phyloP scores from a whole-genome alignment of 2,113 vertebrate genomes.

The Pseudopodoces humilis region DNA sequence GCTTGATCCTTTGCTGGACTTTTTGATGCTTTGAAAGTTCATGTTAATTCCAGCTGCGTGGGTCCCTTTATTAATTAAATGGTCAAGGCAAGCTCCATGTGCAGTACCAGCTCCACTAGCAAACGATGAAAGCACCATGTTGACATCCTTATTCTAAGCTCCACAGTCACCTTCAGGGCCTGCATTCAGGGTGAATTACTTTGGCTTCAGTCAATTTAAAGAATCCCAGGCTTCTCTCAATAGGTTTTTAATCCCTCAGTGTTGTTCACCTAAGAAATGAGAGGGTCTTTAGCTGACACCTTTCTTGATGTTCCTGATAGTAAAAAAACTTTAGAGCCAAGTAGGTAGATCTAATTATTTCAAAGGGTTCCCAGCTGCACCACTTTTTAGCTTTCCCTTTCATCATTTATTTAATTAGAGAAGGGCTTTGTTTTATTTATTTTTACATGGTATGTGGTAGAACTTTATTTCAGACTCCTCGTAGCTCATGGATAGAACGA shows the following conservation, averaged over 20 bases:
- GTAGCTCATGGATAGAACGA: background rate
- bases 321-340: constrained; percentile 18
- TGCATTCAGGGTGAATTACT: constrained; percentile 66
- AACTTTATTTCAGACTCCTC: background rate
- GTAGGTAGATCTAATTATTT: constrained; percentile 64
- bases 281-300: constrained; percentile 38
- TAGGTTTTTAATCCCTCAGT: constrained; percentile 52
- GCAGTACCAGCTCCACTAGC: constrained; percentile 24
- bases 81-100: constrained; percentile 62
- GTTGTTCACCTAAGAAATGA: constrained; percentile 57
- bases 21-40: constrained; percentile 70
- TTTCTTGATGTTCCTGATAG: constrained; percentile 58
- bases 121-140: constrained; percentile 56
- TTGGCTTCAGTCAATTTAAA: constrained; percentile 61
- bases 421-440: constrained; percentile 30
- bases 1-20: constrained; percentile 52
- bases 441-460: background rate
- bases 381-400: constrained; percentile 16
- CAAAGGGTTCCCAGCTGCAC: constrained; percentile 51
- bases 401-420: constrained; percentile 53
- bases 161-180: constrained; percentile 54
- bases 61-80: constrained; percentile 71
- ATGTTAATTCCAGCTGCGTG: constrained; percentile 61
- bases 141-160: constrained; percentile 62
- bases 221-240: constrained; percentile 53